Evolutionary conservation across 2,797 vertebrate genomes (phyloP), one percentile per base, ranked within the genome.

Genomic region (Vireo griseus): DNA sequence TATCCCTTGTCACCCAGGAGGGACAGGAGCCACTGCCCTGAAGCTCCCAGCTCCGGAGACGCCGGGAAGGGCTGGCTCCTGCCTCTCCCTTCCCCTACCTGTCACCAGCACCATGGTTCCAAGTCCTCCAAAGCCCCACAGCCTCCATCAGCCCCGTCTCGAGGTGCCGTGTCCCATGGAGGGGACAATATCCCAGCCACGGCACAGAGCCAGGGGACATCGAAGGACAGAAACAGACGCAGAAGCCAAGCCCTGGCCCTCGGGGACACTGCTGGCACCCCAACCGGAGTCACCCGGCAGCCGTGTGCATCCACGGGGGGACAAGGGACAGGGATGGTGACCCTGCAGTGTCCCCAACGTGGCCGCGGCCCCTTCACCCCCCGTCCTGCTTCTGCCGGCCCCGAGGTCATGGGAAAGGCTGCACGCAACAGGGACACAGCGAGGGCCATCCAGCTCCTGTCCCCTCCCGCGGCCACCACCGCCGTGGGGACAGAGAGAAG

Each of bases 381-480:
- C 55, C 52, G 9, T 11, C 62, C 82, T 3, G 14, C 50, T 13
- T 19, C 58, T 1, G 6, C 66, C 14, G 86, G 73, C 66, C 40
- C 11, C 8, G 6, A 66, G 91, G 88, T 95, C 92, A 51, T 93
- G 94, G 92, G 95, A 95, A 94, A 88, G 25, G 75, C 80, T 21
- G 59, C 5, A 0, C 3, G 2, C 42, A 37, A 2, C 55, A 0
- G 62, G 82, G 71, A 78, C 28, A 2, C 21, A 4, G 58, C 17
- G 1, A 78, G 77, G 77, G 63, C 29, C 74, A 26, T 13, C 28
- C 69, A 1, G 50, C 4, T 4, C 47, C 58, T 11, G 88, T 54
- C 86, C 67, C 78, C 69, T 88, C 61, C 94, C 5, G 8, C 72
- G 26, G 81, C 86, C 48, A 0, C 68, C 63, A 12, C 51, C 5